These are phyloP conservation scores for Lochmaea crataegi DNA, from an alignment of 2,888 invertebrate genomes.

Conservation along the genomic window DNA sequence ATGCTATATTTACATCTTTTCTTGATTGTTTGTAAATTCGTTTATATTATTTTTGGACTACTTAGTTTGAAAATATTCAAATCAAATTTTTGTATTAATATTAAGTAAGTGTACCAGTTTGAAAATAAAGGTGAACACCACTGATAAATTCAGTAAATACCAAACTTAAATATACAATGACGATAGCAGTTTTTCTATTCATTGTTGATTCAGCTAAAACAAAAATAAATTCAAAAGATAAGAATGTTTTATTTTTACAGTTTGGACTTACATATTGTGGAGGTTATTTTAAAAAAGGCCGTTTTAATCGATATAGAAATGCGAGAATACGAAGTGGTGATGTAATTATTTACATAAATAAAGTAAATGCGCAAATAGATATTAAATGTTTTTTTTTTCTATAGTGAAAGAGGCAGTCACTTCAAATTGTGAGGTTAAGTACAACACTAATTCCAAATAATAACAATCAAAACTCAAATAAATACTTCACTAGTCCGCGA, in stretches of 20 bases:
- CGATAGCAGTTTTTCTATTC: conserved; percentile 8
- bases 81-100: neutral
- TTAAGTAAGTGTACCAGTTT: neutral
- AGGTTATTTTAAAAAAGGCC: neutral
- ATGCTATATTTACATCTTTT: no score
- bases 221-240: neutral
- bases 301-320: conserved; percentile 13
- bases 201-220: neutral
- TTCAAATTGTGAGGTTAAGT: conserved; percentile 29
- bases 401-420: conserved; percentile 9
- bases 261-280: neutral
- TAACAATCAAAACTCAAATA: conserved; percentile 26
- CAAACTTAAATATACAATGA: neutral
- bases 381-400: conserved; percentile 26
- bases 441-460: conserved; percentile 21
- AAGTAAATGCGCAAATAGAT: conserved; percentile 44
- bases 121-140: neutral
- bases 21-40: no score
- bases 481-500: conserved; percentile 17
- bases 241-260: conserved; percentile 7
- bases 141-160: neutral
- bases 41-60: neutral
- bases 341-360: conserved; percentile 47
- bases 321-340: conserved; percentile 30
- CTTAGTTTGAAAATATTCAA: neutral